Conservation (phyloP, 2,888 invertebrate genomes). For the Hirtodrosophila confusa region DNA sequence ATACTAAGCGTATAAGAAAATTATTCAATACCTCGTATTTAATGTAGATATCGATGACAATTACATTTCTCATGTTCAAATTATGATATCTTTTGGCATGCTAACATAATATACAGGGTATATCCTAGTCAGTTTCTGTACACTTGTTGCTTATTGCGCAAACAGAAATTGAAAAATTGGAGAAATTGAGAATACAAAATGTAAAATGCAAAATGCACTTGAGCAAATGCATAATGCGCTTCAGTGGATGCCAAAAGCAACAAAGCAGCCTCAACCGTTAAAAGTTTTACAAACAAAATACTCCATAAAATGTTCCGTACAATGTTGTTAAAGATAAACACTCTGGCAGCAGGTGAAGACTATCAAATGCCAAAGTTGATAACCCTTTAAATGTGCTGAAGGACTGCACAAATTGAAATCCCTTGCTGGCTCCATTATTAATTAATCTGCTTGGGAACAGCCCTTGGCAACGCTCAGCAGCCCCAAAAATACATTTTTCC, state of each 20-base stretch:
- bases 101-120: too few species aligned
- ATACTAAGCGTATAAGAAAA: too few species aligned
- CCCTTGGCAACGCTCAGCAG: constrained; percentile 46
- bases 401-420: constrained; percentile 26
- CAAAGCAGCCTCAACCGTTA: constrained; percentile 30
- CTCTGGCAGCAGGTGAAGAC: constrained; percentile 37
- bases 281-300: constrained; percentile 9
- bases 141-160: constrained; percentile 22
- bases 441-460: constrained; percentile 57
- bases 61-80: too few species aligned
- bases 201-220: constrained; percentile 53
- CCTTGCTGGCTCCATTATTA: constrained; percentile 32
- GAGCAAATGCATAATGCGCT: constrained; percentile 69
- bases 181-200: constrained; percentile 28
- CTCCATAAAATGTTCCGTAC: constrained; percentile 3
- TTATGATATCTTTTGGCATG: too few species aligned
- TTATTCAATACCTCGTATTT: too few species aligned
- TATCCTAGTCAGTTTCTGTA: too few species aligned
- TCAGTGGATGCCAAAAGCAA: constrained; percentile 66
- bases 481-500: constrained; percentile 37
- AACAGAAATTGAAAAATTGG: constrained; percentile 47
- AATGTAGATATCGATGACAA: too few species aligned
- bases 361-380: constrained; percentile 39
- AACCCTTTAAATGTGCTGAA: constrained; percentile 35
- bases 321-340: constrained; percentile 41